These are phyloP conservation scores for Drosophila fungiperda DNA, from an alignment of 2,888 invertebrate genomes.

Conservation along the genomic window DNA sequence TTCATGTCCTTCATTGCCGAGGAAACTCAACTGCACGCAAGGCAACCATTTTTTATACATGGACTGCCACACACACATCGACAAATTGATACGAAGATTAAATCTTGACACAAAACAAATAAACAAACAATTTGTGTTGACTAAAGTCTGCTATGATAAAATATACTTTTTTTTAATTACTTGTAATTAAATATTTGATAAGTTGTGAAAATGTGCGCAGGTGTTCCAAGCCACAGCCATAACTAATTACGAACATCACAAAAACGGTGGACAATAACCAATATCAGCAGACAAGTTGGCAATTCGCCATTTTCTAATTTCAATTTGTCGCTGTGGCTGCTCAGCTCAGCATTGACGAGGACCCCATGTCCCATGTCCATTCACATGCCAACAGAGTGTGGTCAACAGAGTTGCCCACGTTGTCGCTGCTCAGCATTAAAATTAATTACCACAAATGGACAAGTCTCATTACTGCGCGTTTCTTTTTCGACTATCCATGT, in stretches of 20 bases:
- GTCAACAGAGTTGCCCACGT: constrained; percentile 46
- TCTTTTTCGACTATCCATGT: constrained; percentile 43
- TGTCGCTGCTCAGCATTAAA: constrained; percentile 70
- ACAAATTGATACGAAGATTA: constrained; percentile 82
- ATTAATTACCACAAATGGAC: constrained; percentile 80
- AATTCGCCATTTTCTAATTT: constrained; percentile 68
- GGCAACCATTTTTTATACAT: constrained; percentile 65
- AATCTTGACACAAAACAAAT: constrained; percentile 55
- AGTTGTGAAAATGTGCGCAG: constrained; percentile 50
- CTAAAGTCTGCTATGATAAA: constrained; percentile 6
- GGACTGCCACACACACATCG: constrained; percentile 71
- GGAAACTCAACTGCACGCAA: constrained; percentile 59
- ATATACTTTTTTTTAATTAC: constrained; percentile 3
- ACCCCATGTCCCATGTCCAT: constrained; percentile 61
- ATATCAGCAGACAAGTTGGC: constrained; percentile 51
- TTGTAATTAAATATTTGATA: constrained; percentile 57
- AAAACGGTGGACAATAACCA: constrained; percentile 39
- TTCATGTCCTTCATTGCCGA: constrained; percentile 57
- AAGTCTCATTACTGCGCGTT: constrained; percentile 67
- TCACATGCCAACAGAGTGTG: constrained; percentile 53
- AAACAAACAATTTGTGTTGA: constrained; percentile 3
- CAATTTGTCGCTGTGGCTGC: constrained; percentile 64
- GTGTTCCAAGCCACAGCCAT: constrained; percentile 41
- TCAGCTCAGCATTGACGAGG: constrained; percentile 46
- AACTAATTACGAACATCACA: constrained; percentile 56